A percentile compares a stretch with the other conserved stretches of the same genome.
Evolutionary conservation across 2,888 invertebrate genomes (phyloP).

Genomic region (Ganaspis brasiliensis): DNA sequence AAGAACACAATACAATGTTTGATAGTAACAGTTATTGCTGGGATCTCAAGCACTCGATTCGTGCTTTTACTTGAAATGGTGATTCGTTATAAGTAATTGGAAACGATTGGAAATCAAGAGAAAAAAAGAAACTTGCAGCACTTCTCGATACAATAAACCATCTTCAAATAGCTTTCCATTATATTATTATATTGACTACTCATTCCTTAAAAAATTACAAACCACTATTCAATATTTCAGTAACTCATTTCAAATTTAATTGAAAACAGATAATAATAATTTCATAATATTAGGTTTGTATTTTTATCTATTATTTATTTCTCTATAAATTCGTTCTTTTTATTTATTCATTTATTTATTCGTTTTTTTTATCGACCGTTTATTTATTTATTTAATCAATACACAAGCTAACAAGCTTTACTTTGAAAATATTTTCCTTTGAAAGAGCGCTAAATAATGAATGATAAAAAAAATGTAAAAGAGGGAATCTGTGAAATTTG

Average conservation of each 20-base stretch:
- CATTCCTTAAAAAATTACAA: not conserved
- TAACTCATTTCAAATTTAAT: conserved; percentile 1
- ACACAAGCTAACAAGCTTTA: no score
- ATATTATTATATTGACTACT: conserved; percentile 14
- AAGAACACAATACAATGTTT: conserved; percentile 34
- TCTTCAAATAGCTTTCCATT: not conserved
- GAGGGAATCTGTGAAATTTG: not conserved
- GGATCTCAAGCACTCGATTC: conserved; percentile 22
- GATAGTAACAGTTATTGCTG: conserved; percentile 21
- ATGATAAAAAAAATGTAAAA: not conserved
- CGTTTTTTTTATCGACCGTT: no score
- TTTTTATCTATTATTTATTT: no score
- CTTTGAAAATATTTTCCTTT: not conserved
- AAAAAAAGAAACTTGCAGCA: conserved; percentile 6
- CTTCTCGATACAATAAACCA: conserved; percentile 7
- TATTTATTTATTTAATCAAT: no score
- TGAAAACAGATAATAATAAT: not conserved
- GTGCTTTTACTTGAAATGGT: conserved; percentile 14
- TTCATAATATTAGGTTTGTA: no score
- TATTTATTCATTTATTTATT: no score
- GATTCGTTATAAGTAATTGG: conserved; percentile 43
- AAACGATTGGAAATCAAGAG: conserved; percentile 25
- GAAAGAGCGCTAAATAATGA: not conserved
- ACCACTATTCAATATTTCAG: not conserved
- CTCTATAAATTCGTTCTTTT: no score